Evolutionary conservation across 2,797 vertebrate genomes (phyloP), one percentile per base, ranked within the genome.

Genomic region (Melanotaenia boesemani): DNA sequence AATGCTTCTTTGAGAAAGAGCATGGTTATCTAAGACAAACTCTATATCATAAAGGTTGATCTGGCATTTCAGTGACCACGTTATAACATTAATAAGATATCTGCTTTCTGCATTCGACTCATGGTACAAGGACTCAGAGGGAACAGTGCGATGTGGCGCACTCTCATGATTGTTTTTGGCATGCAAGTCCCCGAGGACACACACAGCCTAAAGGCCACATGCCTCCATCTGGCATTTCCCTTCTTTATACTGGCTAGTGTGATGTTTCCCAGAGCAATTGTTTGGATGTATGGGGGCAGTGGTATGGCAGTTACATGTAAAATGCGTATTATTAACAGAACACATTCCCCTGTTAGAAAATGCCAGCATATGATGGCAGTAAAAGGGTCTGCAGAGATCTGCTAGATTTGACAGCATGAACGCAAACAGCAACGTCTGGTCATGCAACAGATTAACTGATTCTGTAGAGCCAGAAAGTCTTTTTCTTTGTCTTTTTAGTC

Each of bases 181-280:
- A 1, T 76, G 32, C 62, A 20, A n/a, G n/a, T 67, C 77, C 26
- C 64, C n/a, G 11, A 32, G 61, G 72, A 44, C 22, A 26, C 30
- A 12, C 6, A 2, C 41, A 7, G 63, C 63, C 67, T 65, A 80
- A 79, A 87, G 81, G 72, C 10, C 79, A 70, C 36, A 0, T 4
- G 59, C 52, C 50, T 70, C 73, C 56, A 56, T 16, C 66, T 82
- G 83, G 82, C 79, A 86, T 86, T 84, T 82, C 72, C 57, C 37
- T 32, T 30, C 69, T 64, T 67, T 28, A 18, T 54, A 30, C 4
- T 1, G 70, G 70, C 39, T 52, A 0, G 59, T 34, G 71, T 20
- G 58, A 66, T 24, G 72, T 16, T 5, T 66, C 7, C 60, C 24
- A 0, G 24, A 80, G 77, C 79, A 0, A 26, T 36, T 20, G 37